phyloP scores from a whole-genome alignment of 2,113 vertebrate species.

The Megaleporinus macrocephalus region DNA sequence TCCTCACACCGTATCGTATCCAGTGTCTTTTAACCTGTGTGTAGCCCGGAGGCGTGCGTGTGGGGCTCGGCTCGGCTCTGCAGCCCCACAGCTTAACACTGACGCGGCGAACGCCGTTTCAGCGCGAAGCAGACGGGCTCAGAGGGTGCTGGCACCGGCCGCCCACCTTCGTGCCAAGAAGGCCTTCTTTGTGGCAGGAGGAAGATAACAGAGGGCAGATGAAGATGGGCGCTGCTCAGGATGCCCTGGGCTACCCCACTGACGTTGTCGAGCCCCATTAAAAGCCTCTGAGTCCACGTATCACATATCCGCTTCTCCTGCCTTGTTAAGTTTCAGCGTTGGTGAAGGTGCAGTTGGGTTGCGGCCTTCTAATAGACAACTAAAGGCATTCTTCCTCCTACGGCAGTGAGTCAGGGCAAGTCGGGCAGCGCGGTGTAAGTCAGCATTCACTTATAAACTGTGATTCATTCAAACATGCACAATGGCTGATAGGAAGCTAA shows the following conservation, averaged over 20 bases:
- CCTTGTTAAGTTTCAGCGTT: no score
- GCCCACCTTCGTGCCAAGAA: conserved; percentile 53
- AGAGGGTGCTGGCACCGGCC: conserved; percentile 49
- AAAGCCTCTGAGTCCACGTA: no score
- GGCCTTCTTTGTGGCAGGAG: conserved; percentile 39
- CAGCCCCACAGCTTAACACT: conserved; percentile 38
- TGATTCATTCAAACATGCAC: conserved; percentile 18
- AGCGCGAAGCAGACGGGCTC: conserved; percentile 62
- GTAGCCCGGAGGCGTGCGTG: conserved; percentile 8
- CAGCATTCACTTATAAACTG: not conserved
- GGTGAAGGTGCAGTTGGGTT: no score
- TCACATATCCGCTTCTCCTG: not conserved
- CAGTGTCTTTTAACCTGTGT: conserved; percentile 37
- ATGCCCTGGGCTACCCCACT: conserved; percentile 6
- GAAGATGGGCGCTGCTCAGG: conserved; percentile 20
- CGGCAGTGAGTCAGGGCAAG: not conserved
- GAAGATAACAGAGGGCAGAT: conserved; percentile 37
- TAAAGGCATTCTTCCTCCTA: not conserved
- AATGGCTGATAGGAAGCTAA: not conserved
- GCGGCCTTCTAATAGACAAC: not conserved
- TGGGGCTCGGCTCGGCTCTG: conserved; percentile 10
- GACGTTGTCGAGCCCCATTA: no score
- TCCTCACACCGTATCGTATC: conserved; percentile 18
- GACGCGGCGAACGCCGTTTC: conserved; percentile 47
- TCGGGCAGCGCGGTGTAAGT: not conserved